Evolutionary conservation across 2,888 invertebrate species (phyloP).

Genomic region (Acanthosoma haemorrhoidale): DNA sequence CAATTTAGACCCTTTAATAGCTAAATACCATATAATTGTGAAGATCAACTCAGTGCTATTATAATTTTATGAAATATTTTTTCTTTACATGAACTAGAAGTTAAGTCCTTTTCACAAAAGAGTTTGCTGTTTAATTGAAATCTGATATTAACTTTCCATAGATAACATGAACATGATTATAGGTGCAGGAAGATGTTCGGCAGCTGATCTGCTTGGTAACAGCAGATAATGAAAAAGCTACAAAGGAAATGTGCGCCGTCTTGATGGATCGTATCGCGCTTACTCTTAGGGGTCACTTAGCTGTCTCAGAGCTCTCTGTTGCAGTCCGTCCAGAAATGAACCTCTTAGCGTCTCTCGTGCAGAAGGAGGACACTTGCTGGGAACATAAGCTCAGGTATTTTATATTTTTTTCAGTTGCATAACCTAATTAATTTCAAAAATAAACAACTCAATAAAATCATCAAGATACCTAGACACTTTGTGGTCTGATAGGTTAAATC

Average conservation of each 20-base stretch:
- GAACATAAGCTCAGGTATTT: slow-evolving; percentile 79
- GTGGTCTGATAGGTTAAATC: too few relatives aligned
- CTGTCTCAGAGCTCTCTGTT: slow-evolving; percentile 64
- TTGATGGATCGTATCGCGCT: slow-evolving; percentile 80
- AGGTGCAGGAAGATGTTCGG: slow-evolving; percentile 81
- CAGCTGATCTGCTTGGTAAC: slow-evolving; percentile 83
- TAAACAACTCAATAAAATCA: too few relatives aligned
- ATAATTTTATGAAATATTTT: too few relatives aligned
- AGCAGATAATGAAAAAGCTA: slow-evolving; percentile 75
- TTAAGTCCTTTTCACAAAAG: too few relatives aligned
- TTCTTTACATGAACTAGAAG: too few relatives aligned
- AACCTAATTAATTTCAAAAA: too few relatives aligned
- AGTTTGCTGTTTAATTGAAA: background rate
- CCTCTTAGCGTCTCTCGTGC: slow-evolving; percentile 77
- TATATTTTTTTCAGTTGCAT: too few relatives aligned
- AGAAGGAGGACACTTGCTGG: slow-evolving; percentile 93
- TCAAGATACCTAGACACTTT: too few relatives aligned
- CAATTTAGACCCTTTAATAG: too few relatives aligned
- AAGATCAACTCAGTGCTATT: too few relatives aligned
- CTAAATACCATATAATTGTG: too few relatives aligned
- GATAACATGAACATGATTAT: background rate
- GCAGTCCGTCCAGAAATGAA: slow-evolving; percentile 86
- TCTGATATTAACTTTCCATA: background rate
- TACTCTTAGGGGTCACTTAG: slow-evolving; percentile 69
- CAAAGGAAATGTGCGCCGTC: slow-evolving; percentile 74